A percentile compares a stretch with the other conserved stretches of the same genome.
Evolutionary conservation across 2,888 invertebrate genomes (phyloP).

Genomic region (Strigamia transsilvanica): DNA sequence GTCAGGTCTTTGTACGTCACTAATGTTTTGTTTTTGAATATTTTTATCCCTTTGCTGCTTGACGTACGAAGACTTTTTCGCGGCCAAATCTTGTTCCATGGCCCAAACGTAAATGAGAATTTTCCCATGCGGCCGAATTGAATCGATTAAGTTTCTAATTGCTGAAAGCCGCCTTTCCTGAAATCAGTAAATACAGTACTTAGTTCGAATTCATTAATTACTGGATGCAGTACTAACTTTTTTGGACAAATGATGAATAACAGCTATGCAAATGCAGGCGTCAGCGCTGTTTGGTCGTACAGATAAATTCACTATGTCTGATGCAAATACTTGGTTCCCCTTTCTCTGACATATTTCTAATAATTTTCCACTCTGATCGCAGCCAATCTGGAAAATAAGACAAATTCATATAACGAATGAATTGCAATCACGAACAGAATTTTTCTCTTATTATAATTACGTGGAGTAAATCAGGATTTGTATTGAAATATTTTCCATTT

Average conservation of each 20-base stretch:
- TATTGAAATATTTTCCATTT: constrained; percentile 93
- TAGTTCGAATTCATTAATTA: constrained; percentile 23
- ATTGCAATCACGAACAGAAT: background rate
- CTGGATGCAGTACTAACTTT: constrained; percentile 65
- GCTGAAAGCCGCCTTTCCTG: constrained; percentile 79
- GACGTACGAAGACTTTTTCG: constrained; percentile 74
- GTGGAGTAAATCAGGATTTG: constrained; percentile 62
- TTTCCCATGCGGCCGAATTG: constrained; percentile 76
- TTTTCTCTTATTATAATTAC: background rate
- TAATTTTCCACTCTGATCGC: constrained; percentile 80
- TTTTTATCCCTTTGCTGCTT: background rate
- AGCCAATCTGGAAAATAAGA: constrained; percentile 72
- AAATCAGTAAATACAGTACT: constrained; percentile 53
- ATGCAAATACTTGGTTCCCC: constrained; percentile 75
- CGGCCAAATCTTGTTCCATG: constrained; percentile 79
- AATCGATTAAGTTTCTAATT: constrained; percentile 77
- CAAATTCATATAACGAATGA: background rate
- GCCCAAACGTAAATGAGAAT: constrained; percentile 97
- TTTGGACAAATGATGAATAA: constrained; percentile 93
- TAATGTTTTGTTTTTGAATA: constrained; percentile 50
- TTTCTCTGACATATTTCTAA: constrained; percentile 70
- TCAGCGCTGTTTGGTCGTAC: constrained; percentile 76
- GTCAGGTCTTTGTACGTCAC: background rate
- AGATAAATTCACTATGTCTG: constrained; percentile 80
- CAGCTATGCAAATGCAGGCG: constrained; percentile 91